These are phyloP conservation scores for Todus mexicanus DNA, from an alignment of 2,797 vertebrate species.

Conservation along the genomic window DNA sequence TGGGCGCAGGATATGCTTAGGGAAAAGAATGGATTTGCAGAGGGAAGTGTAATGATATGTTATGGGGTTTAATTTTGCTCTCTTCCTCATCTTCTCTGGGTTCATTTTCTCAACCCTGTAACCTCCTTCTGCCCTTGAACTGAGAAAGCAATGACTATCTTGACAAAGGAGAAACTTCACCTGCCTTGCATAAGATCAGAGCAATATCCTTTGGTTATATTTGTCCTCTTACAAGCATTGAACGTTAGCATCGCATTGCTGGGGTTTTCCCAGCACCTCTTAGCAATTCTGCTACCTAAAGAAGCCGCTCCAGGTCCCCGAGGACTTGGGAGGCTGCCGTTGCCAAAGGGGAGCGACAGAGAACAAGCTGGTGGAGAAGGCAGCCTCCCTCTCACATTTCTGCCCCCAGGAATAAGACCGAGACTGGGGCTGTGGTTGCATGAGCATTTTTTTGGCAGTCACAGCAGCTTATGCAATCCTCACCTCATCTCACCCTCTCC, in stretches of 20 bases:
- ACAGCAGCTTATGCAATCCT: slow-evolving; percentile 48
- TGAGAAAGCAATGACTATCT: not conserved
- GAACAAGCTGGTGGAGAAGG: not conserved
- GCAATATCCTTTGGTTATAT: not conserved
- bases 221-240: not conserved
- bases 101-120: not conserved
- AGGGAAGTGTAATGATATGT: not conserved
- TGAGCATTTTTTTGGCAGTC: slow-evolving; percentile 42
- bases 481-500: slow-evolving; percentile 57
- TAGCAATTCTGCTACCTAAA: not conserved
- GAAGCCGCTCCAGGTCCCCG: not conserved
- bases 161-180: not conserved
- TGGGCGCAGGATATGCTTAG: not conserved
- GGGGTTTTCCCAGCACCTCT: slow-evolving; percentile 9
- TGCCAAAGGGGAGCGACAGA: not conserved
- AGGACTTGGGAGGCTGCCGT: not conserved
- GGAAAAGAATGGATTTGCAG: not conserved
- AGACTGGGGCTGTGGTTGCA: not conserved
- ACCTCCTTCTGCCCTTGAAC: not conserved
- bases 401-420: slow-evolving; percentile 4
- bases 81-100: not conserved
- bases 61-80: not conserved
- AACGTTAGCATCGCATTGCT: not conserved
- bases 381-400: not conserved
- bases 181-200: not conserved